These are phyloP conservation scores for Leptodactylus fuscus DNA, from an alignment of 2,113 vertebrate genomes.

Conservation along the genomic window DNA sequence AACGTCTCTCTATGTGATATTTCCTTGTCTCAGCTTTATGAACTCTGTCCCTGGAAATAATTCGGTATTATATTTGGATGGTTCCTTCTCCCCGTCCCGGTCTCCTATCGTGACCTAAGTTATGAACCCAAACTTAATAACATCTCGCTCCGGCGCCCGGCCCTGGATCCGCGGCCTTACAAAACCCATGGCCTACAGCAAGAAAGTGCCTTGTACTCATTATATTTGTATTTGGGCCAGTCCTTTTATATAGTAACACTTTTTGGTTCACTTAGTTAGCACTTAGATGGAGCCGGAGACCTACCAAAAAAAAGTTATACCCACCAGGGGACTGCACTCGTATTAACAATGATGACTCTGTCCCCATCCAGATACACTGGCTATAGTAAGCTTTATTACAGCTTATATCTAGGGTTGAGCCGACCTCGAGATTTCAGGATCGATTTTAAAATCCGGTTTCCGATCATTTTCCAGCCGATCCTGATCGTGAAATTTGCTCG, in stretches of 20 bases:
- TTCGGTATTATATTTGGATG: no score
- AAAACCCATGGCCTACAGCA: neutral
- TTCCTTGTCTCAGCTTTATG: no score
- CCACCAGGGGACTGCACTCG: slow-evolving; percentile 61
- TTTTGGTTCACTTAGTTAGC: slow-evolving; percentile 40
- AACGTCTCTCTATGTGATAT: no score
- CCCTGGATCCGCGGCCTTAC: neutral
- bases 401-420: no score
- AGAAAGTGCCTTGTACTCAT: slow-evolving; percentile 40
- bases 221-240: neutral
- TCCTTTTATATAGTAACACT: neutral
- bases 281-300: slow-evolving; percentile 20
- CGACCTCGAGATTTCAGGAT: no score
- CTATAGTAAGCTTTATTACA: slow-evolving; percentile 73
- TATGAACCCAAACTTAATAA: slow-evolving; percentile 24
- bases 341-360: slow-evolving; percentile 64
- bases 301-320: slow-evolving; percentile 14
- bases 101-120: neutral
- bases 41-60: no score
- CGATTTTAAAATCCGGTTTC: no score
- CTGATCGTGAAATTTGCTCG: no score
- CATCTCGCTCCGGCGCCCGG: neutral
- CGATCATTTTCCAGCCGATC: no score
- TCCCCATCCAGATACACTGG: slow-evolving; percentile 64
- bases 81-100: neutral